phyloP scores from a whole-genome alignment of 2,888 invertebrate genomes.

The Helicoverpa assulta region DNA sequence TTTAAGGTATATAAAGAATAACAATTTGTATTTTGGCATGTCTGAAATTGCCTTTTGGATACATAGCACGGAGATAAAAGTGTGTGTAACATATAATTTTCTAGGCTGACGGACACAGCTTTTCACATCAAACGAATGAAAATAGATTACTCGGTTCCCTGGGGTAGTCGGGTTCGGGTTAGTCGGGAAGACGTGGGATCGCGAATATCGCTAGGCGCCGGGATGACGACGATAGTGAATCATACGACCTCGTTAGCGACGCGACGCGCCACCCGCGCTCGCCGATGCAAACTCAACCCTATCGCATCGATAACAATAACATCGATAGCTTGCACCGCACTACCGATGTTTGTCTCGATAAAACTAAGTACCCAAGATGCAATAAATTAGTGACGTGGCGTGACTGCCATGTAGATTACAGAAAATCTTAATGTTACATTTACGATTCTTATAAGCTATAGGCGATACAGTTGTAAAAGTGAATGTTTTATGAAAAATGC shows the following conservation, averaged over 20 bases:
- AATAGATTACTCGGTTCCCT: conserved; percentile 76
- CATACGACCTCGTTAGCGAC: conserved; percentile 80
- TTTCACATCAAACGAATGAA: conserved; percentile 69
- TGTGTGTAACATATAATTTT: conserved; percentile 55
- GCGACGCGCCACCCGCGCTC: conserved; percentile 34
- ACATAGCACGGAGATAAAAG: conserved; percentile 37
- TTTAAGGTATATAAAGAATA: conserved; percentile 8
- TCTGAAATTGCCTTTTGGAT: conserved; percentile 29
- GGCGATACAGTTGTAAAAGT: conserved; percentile 26
- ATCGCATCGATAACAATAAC: conserved; percentile 46
- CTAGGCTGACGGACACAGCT: conserved; percentile 55
- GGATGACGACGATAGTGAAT: conserved; percentile 79
- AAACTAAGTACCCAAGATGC: conserved; percentile 22
- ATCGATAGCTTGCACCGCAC: conserved; percentile 48
- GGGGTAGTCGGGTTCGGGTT: conserved; percentile 60
- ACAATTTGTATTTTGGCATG: not conserved
- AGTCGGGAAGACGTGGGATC: conserved; percentile 69
- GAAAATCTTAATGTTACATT: conserved; percentile 36
- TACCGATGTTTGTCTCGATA: conserved; percentile 36
- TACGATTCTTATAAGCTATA: conserved; percentile 35
- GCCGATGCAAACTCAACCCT: conserved; percentile 43
- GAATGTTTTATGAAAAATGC: conserved; percentile 29
- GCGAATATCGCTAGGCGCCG: conserved; percentile 79
- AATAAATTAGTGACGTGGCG: conserved; percentile 46
- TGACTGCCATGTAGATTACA: conserved; percentile 44